Percentiles rank a stretch among this genome's conserved stretches.
These are phyloP conservation scores for Chamaea fasciata DNA, from an alignment of 2,113 vertebrate species.

Conservation along the genomic window DNA sequence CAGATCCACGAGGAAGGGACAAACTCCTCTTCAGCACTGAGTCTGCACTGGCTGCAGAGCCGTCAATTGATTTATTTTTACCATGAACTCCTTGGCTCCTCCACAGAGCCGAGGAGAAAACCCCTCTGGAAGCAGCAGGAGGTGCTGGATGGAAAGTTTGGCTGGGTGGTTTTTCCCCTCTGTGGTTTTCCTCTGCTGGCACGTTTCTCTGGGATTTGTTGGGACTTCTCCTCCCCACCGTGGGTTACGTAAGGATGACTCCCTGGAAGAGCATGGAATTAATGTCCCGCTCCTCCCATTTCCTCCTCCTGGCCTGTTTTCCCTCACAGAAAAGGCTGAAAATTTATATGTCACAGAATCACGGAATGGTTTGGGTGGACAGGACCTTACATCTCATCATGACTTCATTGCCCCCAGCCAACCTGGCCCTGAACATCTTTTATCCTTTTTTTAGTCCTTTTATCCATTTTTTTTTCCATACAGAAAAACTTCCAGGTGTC, in stretches of 20 bases:
- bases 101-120: neutral
- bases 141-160: neutral
- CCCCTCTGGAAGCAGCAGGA: neutral
- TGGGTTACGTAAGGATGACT: neutral
- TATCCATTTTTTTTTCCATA: neutral
- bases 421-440: neutral
- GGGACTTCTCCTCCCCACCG: neutral
- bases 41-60: neutral
- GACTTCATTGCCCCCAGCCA: rapidly evolving
- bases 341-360: rapidly evolving
- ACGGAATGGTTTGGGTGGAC: neutral
- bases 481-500: neutral
- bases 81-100: neutral
- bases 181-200: neutral
- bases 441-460: neutral
- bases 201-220: neutral
- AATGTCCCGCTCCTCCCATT: neutral
- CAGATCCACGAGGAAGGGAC: rapidly evolving
- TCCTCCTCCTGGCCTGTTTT: neutral
- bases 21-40: neutral
- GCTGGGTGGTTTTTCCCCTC: neutral
- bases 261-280: neutral
- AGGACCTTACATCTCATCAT: neutral
- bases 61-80: neutral
- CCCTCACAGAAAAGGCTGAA: neutral